Base-by-base conservation (phyloP, 1,140 invertebrate genomes). In the Littorina saxatilis region DNA sequence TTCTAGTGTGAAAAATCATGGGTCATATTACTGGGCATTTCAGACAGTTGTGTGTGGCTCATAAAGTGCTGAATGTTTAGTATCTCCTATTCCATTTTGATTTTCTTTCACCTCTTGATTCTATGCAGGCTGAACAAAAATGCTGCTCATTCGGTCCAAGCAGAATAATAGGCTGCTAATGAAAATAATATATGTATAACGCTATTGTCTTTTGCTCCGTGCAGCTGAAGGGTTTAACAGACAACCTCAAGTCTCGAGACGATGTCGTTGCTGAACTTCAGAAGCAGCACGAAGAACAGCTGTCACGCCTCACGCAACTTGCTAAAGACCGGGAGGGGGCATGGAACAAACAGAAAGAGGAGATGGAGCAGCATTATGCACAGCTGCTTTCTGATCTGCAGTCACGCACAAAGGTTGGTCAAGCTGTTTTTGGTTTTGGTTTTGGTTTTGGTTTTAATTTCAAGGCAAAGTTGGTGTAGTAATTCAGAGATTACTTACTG, bases 311-410 rank as follows among this genome's bases (percentile, higher is more conserved):
- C 39, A 88, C 87, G 35, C 77, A 82, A 1, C 79, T 90, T 20
- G 85, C 89, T 9, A 87, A 89, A 50, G 91, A 89, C 58, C 81
- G 88, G 52, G 89, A 91, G 75, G 20, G 84, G 5, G 75, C 87
- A 13, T 91, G 90, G 91, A 87, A 85, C 66, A 89, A 87, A 85
- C 91, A 92, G 82, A 91, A 90, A 80, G 85, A 90, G 39, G 90
- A 92, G 37, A 84, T 91, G 74, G 89, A 92, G 83, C 85, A 86
- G 37, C 90, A 91, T 79, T 92, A 91, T 83, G 84, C 83, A 70
- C 86, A 89, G 74, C 83, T 91, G 20, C 80, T 92, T 15, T 63
- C 82, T 32, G 91, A 91, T 52, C 66, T 92, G 50, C 90, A 91
- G 83, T 77, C 85, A 37, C 83, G 88, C 52, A 87, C 88, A 17